Percentiles rank a stretch among this genome's conserved stretches.
phyloP scores from a whole-genome alignment of 2,888 invertebrate species.

The Apantesis nais region DNA sequence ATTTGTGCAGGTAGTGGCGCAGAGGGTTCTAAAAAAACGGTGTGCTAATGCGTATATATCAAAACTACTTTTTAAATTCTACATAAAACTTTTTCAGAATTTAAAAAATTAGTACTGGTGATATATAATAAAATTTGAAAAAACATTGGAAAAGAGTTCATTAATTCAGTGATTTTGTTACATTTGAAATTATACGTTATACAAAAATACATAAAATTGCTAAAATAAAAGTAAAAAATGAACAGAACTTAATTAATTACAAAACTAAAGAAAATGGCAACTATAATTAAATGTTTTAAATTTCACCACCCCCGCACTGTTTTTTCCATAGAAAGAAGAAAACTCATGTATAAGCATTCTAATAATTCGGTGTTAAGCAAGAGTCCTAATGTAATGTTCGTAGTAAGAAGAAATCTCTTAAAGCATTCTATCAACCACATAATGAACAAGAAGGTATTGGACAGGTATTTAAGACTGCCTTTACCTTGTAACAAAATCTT shows the following conservation, averaged over 20 bases:
- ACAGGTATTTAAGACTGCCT: conserved; percentile 85
- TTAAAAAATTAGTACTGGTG: conserved; percentile 4
- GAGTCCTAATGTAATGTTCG: conserved; percentile 43
- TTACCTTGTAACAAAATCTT: conserved; percentile 86
- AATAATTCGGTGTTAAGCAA: conserved; percentile 77
- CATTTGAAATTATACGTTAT: conserved; percentile 2
- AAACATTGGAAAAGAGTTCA: conserved; percentile 7
- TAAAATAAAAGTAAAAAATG: conserved; percentile 4
- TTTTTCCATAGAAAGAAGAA: conserved; percentile 47
- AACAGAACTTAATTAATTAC: not conserved
- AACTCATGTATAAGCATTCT: conserved; percentile 61
- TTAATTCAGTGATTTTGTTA: conserved; percentile 4
- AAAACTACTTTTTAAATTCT: not conserved
- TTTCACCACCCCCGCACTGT: conserved; percentile 3
- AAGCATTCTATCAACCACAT: conserved; percentile 78
- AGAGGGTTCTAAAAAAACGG: not conserved
- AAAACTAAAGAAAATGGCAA: conserved; percentile 23
- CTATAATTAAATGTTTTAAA: conserved; percentile 17
- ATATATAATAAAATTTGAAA: conserved; percentile 1
- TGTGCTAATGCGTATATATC: not conserved
- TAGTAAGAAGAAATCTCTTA: conserved; percentile 59
- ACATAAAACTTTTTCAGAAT: not conserved
- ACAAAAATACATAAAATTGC: conserved; percentile 4
- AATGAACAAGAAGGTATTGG: conserved; percentile 77
- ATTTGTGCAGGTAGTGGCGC: conserved; percentile 46